phyloP scores from a whole-genome alignment of 92 coral and sea anemone species.

The Ricordea florida region DNA sequence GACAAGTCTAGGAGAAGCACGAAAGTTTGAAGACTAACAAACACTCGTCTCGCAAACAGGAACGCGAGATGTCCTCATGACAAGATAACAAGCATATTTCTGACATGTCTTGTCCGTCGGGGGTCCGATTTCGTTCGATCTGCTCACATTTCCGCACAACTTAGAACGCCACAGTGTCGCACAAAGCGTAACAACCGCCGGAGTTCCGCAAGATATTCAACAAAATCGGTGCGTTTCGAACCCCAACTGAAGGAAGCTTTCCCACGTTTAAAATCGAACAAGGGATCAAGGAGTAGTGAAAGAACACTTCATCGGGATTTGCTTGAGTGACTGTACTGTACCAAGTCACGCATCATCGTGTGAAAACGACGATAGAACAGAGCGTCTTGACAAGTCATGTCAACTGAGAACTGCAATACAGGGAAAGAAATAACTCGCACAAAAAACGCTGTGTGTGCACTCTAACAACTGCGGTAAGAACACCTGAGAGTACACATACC shows the following conservation, averaged over 20 bases:
- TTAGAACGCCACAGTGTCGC: not conserved
- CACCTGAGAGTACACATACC: no score
- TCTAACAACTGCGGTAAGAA: no score
- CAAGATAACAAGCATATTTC: not conserved
- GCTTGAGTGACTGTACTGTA: no score
- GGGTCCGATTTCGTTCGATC: constrained; percentile 9
- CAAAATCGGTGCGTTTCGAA: no score
- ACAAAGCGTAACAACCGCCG: no score
- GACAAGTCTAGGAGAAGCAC: not conserved
- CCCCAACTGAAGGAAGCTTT: no score
- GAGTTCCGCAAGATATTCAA: no score
- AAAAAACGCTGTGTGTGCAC: no score
- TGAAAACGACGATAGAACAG: no score
- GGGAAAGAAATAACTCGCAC: not conserved
- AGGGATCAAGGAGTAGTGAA: not conserved
- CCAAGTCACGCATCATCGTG: no score
- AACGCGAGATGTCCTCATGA: no score
- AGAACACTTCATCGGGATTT: not conserved
- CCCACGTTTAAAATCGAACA: not conserved
- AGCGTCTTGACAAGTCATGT: constrained; percentile 4
- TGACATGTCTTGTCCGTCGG: not conserved
- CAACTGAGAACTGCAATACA: not conserved
- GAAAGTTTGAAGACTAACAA: not conserved
- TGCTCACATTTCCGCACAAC: not conserved
- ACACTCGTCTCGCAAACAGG: not conserved